Conservation (phyloP, 1,140 invertebrate genomes). For the Apis dorsata region DNA sequence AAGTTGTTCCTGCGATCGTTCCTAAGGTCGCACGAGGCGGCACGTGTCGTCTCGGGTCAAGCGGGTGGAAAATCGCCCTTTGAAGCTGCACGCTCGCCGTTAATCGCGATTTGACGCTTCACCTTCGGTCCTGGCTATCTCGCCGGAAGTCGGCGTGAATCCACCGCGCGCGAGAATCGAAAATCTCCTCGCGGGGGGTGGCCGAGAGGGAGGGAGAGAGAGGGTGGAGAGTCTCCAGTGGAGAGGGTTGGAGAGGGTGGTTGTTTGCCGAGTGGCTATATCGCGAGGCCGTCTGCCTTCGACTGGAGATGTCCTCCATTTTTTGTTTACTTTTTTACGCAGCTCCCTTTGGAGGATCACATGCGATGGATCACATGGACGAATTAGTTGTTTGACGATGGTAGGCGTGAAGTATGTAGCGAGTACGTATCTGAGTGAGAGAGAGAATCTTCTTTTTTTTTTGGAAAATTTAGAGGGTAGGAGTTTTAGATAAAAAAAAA, state of each 20-base stretch:
- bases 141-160: conserved; percentile 56
- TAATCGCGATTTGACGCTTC: conserved; percentile 69
- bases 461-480: too few species aligned
- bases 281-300: conserved; percentile 50
- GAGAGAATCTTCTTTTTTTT: neutral
- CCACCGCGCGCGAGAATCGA: conserved; percentile 46
- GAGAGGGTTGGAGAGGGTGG: conserved; percentile 13
- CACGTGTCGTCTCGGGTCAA: conserved; percentile 60
- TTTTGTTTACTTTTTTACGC: conserved; percentile 28
- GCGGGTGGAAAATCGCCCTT: conserved; percentile 71
- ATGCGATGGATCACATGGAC: neutral
- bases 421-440: neutral
- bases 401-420: neutral
- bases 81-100: conserved; percentile 61
- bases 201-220: neutral
- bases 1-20: conserved; percentile 45
- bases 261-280: conserved; percentile 60
- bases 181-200: conserved; percentile 50
- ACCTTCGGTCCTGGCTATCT: conserved; percentile 58
- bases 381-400: neutral
- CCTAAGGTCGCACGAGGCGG: conserved; percentile 58
- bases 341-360: neutral
- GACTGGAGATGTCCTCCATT: conserved; percentile 28
- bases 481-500: neutral
- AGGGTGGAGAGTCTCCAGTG: neutral